Base-by-base conservation (phyloP, 2,113 vertebrate genomes). In the Recurvirostra avosetta region DNA sequence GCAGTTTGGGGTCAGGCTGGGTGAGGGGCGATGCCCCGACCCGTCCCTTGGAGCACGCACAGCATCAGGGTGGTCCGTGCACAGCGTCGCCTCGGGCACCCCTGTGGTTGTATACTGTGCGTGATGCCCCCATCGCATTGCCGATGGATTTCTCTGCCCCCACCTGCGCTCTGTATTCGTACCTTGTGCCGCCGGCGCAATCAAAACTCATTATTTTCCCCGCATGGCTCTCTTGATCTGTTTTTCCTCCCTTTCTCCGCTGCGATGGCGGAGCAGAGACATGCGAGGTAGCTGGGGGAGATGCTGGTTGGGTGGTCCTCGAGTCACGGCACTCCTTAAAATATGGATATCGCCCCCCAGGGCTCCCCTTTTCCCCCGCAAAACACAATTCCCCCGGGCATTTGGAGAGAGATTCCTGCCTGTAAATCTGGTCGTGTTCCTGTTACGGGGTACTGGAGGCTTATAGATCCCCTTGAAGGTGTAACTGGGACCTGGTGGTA, bases 51-150 rank as follows among this genome's bases (percentile, higher is more conserved):
- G 61, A 22, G 36, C 55, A 4, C 14, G 9, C 21, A 3, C 2
- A 10, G 56, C 41, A 9, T 7, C 55, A 7, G 10, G 5, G 7
- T 3, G 58, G n/a, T 32, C 45, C 3, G 9, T 9, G 58, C 21
- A 2, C 12, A 6, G 75, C 58, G 9, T 40, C 21, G 1, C 45
- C 27, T 15, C 3, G 5, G 26, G 47, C 12, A 20, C 50, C 40
- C 6, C 6, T 18, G 63, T 30, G 8, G 2, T 22, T 7, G 38
- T 29, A 10, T 32, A 14, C 26, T 4, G 1, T 11, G 63, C 2
- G 1, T 27, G 21, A 16, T 8, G 9, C 17, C 38, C 26, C 38
- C 47, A 9, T 23, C 11, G 25, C 32, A 4, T 43, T n/a, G n/a
- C 2, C 1, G 15, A 6, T 34, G 72, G 76, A 49, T 82, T 77